Percentiles rank a stretch among this genome's conserved stretches.
Conservation (phyloP, 2,113 vertebrate species). For the Microtus montanus region DNA sequence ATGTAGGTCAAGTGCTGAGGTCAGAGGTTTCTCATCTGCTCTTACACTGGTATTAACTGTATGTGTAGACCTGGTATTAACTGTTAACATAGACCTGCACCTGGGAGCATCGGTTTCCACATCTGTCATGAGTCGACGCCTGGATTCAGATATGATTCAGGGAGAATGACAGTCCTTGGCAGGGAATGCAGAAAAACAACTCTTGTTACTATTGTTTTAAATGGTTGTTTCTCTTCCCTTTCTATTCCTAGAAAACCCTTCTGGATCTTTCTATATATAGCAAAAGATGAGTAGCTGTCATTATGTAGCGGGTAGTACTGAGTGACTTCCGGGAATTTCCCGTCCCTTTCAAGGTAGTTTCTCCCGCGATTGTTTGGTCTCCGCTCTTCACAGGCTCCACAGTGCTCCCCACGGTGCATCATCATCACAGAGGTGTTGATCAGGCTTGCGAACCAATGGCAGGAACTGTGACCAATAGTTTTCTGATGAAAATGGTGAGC, state of each 20-base stretch:
- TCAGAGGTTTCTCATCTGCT: background rate
- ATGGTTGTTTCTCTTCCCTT: background rate
- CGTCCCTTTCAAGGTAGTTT: conserved; percentile 12
- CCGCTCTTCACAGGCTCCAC: conserved; percentile 5
- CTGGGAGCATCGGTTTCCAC: conserved; percentile 22
- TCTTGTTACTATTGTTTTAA: background rate
- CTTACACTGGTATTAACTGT: background rate
- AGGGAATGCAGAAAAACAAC: background rate
- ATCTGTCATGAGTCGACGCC: background rate
- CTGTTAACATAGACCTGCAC: background rate
- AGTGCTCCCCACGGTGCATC: background rate
- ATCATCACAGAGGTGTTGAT: conserved; percentile 22
- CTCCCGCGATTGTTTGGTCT: background rate
- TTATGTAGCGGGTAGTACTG: background rate
- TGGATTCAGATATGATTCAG: background rate
- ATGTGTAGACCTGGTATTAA: background rate
- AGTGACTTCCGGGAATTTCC: background rate
- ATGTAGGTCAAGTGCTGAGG: background rate
- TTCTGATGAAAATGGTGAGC: background rate
- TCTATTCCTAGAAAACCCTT: background rate
- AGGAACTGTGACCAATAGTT: conserved; percentile 7
- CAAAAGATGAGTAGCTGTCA: conserved; percentile 6
- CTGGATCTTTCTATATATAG: background rate
- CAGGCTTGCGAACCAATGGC: background rate
- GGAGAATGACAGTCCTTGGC: background rate